These are phyloP conservation scores for Steinernema feltiae DNA, from an alignment of 1,140 invertebrate genomes.

Conservation along the genomic window DNA sequence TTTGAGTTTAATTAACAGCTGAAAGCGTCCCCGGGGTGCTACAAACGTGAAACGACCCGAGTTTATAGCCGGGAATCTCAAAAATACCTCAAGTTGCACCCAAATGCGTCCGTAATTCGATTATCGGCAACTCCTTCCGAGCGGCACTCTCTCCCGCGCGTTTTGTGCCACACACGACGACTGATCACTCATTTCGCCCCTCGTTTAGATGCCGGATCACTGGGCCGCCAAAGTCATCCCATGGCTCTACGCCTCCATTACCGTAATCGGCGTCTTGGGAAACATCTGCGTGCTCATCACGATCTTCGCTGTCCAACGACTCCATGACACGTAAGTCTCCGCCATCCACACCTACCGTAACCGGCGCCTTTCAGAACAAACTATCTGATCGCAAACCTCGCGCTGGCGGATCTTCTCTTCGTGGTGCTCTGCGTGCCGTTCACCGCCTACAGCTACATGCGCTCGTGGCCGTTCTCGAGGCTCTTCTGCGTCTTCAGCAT, in stretches of 20 bases:
- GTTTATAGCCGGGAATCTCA: too few species aligned
- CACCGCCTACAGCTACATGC: conserved; percentile 12
- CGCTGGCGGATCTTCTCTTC: background rate
- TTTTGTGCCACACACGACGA: background rate
- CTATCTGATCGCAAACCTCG: conserved; percentile 3
- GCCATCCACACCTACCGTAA: too few species aligned
- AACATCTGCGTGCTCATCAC: conserved; percentile 11
- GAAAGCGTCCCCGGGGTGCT: too few species aligned
- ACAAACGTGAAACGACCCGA: too few species aligned
- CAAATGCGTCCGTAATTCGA: too few species aligned
- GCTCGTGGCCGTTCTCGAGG: conserved; percentile 3
- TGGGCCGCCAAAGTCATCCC: conserved; percentile 10
- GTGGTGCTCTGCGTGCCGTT: conserved; percentile 1
- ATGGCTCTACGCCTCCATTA: conserved; percentile 2
- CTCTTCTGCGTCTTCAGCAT: conserved; percentile 12
- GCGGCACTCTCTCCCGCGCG: too few species aligned
- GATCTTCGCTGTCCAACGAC: background rate
- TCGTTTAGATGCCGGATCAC: background rate
- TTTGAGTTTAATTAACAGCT: too few species aligned
- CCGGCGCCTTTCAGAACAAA: conserved; percentile 2
- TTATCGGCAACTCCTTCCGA: too few species aligned
- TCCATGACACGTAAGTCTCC: conserved; percentile 5
- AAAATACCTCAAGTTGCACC: too few species aligned
- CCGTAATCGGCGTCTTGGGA: background rate
- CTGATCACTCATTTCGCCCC: background rate